Conservation (phyloP, 2,797 vertebrate species). For the Rhinoraja longicauda region DNA sequence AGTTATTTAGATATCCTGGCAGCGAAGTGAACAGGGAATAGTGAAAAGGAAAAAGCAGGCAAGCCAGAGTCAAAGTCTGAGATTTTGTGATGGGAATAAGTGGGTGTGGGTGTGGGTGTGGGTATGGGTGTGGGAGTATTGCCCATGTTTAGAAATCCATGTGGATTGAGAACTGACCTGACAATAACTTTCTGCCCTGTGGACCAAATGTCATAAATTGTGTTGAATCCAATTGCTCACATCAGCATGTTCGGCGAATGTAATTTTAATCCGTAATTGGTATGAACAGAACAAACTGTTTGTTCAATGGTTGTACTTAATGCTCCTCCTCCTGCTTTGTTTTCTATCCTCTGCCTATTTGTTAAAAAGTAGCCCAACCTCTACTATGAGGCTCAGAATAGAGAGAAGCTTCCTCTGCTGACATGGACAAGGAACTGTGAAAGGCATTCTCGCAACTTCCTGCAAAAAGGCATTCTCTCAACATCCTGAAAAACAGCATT, state of each 20-base stretch:
- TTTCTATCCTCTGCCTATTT: not conserved
- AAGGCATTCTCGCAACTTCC: slow-evolving; percentile 49
- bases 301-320: not conserved
- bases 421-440: not conserved
- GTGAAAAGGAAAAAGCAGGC: not conserved
- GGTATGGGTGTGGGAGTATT: not conserved
- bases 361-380: not conserved
- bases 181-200: not conserved
- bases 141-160: not conserved
- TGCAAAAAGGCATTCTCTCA: slow-evolving; percentile 46
- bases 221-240: not conserved
- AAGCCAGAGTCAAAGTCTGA: not conserved
- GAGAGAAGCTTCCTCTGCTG: not conserved
- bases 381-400: not conserved
- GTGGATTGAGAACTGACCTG: not conserved
- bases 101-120: not conserved
- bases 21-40: not conserved
- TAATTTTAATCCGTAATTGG: not conserved
- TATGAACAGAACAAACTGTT: slow-evolving; percentile 26
- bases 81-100: not conserved
- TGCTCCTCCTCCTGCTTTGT: not conserved
- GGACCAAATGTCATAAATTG: not conserved
- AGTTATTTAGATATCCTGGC: not conserved
- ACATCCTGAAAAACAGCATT: slow-evolving; percentile 65
- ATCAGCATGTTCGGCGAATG: slow-evolving; percentile 9